A percentile compares a stretch with the other conserved stretches of the same genome.
Evolutionary conservation across 2,888 invertebrate genomes (phyloP).

Genomic region (Palloptera scutellata): DNA sequence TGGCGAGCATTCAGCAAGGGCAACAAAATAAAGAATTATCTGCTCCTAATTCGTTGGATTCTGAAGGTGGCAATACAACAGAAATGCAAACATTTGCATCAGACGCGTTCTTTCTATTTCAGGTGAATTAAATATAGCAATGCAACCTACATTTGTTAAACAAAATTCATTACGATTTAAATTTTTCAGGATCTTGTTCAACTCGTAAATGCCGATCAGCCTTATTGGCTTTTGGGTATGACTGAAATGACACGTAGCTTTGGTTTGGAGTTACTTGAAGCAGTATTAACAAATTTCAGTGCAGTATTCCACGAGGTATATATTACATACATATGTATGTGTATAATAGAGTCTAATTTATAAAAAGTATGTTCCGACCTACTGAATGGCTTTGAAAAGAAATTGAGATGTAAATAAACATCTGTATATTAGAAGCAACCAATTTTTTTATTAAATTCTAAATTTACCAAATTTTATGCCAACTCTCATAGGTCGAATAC

Average conservation of each 20-base stretch:
- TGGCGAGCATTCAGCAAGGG: slow-evolving; percentile 44
- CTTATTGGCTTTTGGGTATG: slow-evolving; percentile 94
- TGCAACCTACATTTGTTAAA: too few relatives aligned
- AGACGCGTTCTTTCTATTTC: slow-evolving; percentile 94
- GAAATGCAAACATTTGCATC: slow-evolving; percentile 87
- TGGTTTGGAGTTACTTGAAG: slow-evolving; percentile 93
- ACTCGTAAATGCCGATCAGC: slow-evolving; percentile 94
- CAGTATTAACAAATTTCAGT: slow-evolving; percentile 87
- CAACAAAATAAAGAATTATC: slow-evolving; percentile 37
- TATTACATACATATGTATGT: too few relatives aligned
- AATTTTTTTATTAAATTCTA: too few relatives aligned
- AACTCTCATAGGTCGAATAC: too few relatives aligned
- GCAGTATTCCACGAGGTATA: slow-evolving; percentile 83
- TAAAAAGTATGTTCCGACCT: too few relatives aligned
- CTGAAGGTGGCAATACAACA: slow-evolving; percentile 43
- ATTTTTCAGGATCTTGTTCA: slow-evolving; percentile 87
- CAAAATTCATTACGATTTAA: slow-evolving; percentile 1
- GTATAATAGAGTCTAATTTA: too few relatives aligned
- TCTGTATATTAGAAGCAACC: too few relatives aligned
- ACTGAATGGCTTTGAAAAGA: too few relatives aligned
- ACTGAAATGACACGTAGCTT: slow-evolving; percentile 98
- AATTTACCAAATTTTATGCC: too few relatives aligned
- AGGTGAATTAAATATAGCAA: slow-evolving; percentile 66
- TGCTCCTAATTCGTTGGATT: slow-evolving; percentile 42
- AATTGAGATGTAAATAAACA: too few relatives aligned